Evolutionary conservation across 2,888 invertebrate species (phyloP), one percentile per base, ranked within the genome.

Genomic region (Eudemis profundana): DNA sequence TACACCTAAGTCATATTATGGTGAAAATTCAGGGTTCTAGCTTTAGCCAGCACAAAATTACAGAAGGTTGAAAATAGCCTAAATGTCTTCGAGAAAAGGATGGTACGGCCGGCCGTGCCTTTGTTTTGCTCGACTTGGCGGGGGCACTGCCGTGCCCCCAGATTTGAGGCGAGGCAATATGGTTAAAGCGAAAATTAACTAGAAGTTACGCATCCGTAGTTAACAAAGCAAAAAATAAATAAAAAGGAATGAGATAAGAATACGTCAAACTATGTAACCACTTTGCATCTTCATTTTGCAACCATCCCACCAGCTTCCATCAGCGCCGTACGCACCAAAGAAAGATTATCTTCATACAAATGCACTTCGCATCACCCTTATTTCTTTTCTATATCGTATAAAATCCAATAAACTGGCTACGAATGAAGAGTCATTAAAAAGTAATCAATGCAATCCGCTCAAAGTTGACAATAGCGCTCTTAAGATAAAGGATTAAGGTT

Each of bases 231-330:
- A 4, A 23, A 23, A 23, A 23, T 23, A 23, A 5, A 4, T 23
- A 33, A 27, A 27, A 27, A 27, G 4, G 7, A 27, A 27, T 0
- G 27, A 27, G 7, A 27, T 27, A 27, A 4, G 4, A 27, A 15
- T 4, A 4, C 23, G 14, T 14, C 21, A 40, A 23, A 38, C 23
- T 3, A 23, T 23, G 15, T 10, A 46, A 12, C 46, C 21, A 46
- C 8, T 10, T 10, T 33, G 10, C 29, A 29, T 44, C 42, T 56
- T 44, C 29, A 44, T 56, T 42, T 56, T 56, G 56, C 56, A 56
- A 56, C 42, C 7, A 1, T 19, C 42, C 27, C 33, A 33, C 42
- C 56, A 15, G 23, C 29, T 29, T 29, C 29, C 15, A 38, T n/a
- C 23, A 54, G n/a, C 15, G 33, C 7, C 10, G 8, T 33, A 33